These are phyloP conservation scores for Phyllostomus discolor DNA, from an alignment of 2,113 vertebrate genomes.

Conservation along the genomic window DNA sequence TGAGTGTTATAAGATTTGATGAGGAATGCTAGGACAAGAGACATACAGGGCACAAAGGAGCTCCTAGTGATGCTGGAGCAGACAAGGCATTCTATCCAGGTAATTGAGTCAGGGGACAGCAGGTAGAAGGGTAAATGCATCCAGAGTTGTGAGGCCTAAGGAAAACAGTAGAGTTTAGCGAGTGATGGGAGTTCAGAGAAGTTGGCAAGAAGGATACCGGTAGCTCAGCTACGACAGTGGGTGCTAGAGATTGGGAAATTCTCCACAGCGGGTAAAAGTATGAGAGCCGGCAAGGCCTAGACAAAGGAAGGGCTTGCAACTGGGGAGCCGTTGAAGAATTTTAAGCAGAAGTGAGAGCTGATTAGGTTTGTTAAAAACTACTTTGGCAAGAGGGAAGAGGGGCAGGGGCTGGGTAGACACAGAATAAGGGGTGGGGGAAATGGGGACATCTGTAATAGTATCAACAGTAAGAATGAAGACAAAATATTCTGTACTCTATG, in stretches of 20 bases:
- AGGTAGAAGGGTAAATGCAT: not conserved
- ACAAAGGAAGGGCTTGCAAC: not conserved
- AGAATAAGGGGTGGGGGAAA: too few relatives aligned
- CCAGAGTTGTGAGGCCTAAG: not conserved
- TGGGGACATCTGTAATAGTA: too few relatives aligned
- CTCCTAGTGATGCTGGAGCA: accelerated
- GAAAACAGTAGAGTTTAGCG: not conserved
- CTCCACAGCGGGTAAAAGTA: not conserved
- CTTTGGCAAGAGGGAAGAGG: not conserved
- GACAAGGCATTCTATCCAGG: not conserved
- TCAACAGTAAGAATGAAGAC: too few relatives aligned
- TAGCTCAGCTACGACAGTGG: too few relatives aligned
- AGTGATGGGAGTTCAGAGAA: not conserved
- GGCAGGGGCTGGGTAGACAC: too few relatives aligned
- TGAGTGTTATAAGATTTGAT: not conserved
- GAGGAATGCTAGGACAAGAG: not conserved
- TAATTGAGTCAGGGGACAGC: not conserved
- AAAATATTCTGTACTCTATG: not conserved
- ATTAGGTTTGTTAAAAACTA: not conserved
- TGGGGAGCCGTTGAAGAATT: not conserved
- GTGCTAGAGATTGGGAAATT: not conserved
- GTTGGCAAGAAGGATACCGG: accelerated
- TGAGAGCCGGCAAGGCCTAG: not conserved
- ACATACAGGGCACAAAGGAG: not conserved
- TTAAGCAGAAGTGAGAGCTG: not conserved